Percentiles rank a stretch among this genome's conserved stretches.
These are phyloP conservation scores for Anoplopoma fimbria DNA, from an alignment of 2,113 vertebrate genomes.

Conservation along the genomic window DNA sequence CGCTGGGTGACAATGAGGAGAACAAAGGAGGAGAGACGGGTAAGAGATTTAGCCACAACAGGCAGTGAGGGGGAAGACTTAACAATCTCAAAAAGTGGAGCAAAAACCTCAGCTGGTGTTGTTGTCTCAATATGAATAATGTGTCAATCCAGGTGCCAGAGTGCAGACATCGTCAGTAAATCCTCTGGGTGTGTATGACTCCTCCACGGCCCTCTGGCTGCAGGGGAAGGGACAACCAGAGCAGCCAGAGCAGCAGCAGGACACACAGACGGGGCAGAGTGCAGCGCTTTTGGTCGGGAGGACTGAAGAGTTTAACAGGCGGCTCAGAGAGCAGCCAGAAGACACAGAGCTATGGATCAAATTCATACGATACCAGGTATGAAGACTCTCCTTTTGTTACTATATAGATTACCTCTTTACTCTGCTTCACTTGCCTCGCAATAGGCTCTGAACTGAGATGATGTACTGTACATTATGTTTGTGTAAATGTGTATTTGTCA, in stretches of 20 bases:
- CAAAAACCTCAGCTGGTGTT: neutral
- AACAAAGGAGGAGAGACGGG: constrained; percentile 40
- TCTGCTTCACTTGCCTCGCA: neutral
- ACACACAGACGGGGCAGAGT: constrained; percentile 33
- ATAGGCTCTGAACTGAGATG: neutral
- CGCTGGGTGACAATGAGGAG: constrained; percentile 43
- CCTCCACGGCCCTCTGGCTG: constrained; percentile 89
- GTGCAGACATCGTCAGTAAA: constrained; percentile 78
- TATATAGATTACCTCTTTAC: neutral
- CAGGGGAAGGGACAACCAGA: constrained; percentile 88
- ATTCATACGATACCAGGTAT: constrained; percentile 93
- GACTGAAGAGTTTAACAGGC: constrained; percentile 93
- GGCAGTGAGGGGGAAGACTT: neutral
- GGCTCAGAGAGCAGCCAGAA: constrained; percentile 89
- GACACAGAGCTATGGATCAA: constrained; percentile 91
- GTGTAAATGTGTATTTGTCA: neutral
- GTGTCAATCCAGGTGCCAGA: constrained; percentile 53
- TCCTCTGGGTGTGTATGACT: constrained; percentile 93
- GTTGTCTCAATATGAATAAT: neutral
- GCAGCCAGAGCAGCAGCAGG: constrained; percentile 57
- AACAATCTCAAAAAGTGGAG: neutral
- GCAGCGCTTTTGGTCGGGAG: constrained; percentile 68
- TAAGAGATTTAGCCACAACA: constrained; percentile 31
- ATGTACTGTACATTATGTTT: neutral
- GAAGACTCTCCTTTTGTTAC: neutral